Conservation (phyloP, 92 coral and sea anemone genomes). For the Phenganax stokvisi region DNA sequence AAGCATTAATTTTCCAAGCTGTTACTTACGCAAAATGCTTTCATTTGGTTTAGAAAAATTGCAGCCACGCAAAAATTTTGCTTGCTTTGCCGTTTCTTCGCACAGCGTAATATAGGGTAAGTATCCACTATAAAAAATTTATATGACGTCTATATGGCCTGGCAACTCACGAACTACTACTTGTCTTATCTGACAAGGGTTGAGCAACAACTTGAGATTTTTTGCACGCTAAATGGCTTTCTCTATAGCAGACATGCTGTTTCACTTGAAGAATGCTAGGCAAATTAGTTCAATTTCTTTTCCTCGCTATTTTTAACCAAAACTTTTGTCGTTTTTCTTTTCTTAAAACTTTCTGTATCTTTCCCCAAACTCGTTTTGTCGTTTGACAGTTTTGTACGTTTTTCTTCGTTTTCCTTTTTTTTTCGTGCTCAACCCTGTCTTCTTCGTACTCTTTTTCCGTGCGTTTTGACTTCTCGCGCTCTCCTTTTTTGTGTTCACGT, state of each 20-base stretch:
- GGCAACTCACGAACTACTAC: background rate
- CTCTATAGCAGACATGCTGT: constrained; percentile 71
- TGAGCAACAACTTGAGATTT: constrained; percentile 52
- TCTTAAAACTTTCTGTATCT: background rate
- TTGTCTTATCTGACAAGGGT: constrained; percentile 28
- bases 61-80: no score
- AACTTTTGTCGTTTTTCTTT: background rate
- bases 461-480: background rate
- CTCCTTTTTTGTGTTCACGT: background rate
- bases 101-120: no score
- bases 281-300: constrained; percentile 51
- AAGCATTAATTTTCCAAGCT: no score
- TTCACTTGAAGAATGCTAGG: constrained; percentile 65
- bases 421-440: background rate
- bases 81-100: no score
- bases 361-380: constrained; percentile 17
- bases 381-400: constrained; percentile 16
- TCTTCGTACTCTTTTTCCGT: background rate
- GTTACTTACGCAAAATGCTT: no score
- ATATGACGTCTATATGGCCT: no score
- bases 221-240: constrained; percentile 81
- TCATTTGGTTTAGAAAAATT: no score
- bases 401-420: background rate
- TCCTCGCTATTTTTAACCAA: constrained; percentile 30
- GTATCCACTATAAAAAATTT: no score